Evolutionary conservation across 2,113 vertebrate genomes (phyloP), one percentile per base, ranked within the genome.

Genomic region (Tylochromis polylepis): DNA sequence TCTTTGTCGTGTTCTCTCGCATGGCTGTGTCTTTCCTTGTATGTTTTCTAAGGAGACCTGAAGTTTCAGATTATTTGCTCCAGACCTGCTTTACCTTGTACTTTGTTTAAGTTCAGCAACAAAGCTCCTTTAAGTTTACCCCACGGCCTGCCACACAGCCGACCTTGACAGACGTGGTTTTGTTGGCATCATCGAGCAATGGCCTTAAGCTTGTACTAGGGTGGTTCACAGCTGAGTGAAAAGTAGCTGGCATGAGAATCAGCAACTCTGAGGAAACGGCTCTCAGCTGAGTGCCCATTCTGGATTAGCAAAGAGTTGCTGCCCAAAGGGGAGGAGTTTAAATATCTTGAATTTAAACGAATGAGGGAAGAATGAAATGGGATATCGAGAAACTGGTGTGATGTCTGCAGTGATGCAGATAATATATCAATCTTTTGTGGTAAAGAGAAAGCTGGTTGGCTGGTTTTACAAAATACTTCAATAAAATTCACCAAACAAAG

Each of bases 1-100:
- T 53, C 18, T 53, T 53, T 53, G 8, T 5, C 0, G 4, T 53
- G 51, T 53, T 20, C 3, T 53, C 9, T 2, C 51, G 0, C 0
- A 53, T 53, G 2, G 51, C 1, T 53, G 51, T 31, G 31, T 53
- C 51, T 53, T 10, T 53, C 51, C 18, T 10, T 53, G 51, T n/a
- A 20, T 49, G 3, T 46, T 46, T 46, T 46, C 1, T 46, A 46
- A 15, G 43, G 4, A 55, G 51, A n/a, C 51, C 4, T 55, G 51
- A 55, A 55, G 20, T 55, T 55, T 53, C 18, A 20, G 8, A 20
- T 51, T 51, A 53, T 53, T 53, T n/a, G 51, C n/a, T n/a, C 51
- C 18, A 11, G 9, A n/a, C 20, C 51, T n/a, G 20, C 9, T 55
- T 55, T 55, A n/a, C 5, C 51, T 55, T 55, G 4, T 55, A n/a